These are phyloP conservation scores for Leptonema lineaticorne DNA, from an alignment of 1,140 invertebrate species.

Conservation along the genomic window DNA sequence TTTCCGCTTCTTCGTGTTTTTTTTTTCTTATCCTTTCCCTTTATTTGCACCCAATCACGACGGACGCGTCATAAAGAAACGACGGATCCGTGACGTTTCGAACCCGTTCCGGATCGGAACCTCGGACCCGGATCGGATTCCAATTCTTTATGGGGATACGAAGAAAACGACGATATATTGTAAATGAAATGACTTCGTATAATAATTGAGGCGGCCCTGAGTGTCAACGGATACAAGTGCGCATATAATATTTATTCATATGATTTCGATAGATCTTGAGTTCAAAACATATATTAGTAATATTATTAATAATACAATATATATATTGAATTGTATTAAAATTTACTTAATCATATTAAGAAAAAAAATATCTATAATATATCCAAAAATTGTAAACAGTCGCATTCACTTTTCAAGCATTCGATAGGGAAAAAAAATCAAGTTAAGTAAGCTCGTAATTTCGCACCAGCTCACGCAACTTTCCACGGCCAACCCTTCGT, in stretches of 20 bases:
- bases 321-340: neutral
- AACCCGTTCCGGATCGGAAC: neutral
- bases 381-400: too few relatives aligned
- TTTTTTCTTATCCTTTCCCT: too few relatives aligned
- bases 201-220: neutral
- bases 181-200: neutral
- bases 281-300: neutral
- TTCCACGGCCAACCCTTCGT: too few relatives aligned
- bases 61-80: conserved; percentile 29
- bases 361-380: too few relatives aligned
- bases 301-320: neutral
- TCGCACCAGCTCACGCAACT: too few relatives aligned
- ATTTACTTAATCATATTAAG: too few relatives aligned
- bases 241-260: neutral
- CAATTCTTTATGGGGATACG: neutral
- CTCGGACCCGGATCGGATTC: neutral
- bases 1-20: too few relatives aligned
- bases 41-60: conserved; percentile 35
- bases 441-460: too few relatives aligned
- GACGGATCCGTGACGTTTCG: neutral
- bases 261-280: too few relatives aligned
- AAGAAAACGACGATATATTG: neutral
- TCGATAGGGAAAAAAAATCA: too few relatives aligned
- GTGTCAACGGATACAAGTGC: neutral
- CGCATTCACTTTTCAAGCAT: too few relatives aligned